These are phyloP conservation scores for Planiliza haematocheilus DNA, from an alignment of 2,113 vertebrate species.

Conservation along the genomic window DNA sequence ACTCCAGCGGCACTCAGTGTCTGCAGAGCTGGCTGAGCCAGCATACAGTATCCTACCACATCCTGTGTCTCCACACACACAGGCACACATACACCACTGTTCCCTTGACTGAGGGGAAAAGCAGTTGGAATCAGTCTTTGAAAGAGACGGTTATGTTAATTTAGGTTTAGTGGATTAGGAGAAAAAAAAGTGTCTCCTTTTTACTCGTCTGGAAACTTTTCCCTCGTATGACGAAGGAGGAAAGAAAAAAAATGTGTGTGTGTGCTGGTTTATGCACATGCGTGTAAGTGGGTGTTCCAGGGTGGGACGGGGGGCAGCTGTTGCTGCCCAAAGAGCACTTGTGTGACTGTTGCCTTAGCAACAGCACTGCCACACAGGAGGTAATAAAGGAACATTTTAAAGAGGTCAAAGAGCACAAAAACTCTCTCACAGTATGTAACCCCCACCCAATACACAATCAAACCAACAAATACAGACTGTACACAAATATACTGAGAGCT, in stretches of 20 bases:
- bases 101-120: conserved; percentile 62
- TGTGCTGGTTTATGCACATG: conserved; percentile 11
- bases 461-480: conserved; percentile 4
- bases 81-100: conserved; percentile 49
- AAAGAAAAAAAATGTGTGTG: conserved; percentile 31
- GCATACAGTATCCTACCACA: conserved; percentile 79
- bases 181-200: conserved; percentile 73
- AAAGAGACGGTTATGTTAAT: conserved; percentile 65
- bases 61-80: conserved; percentile 75
- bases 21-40: conserved; percentile 75
- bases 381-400: conserved; percentile 43
- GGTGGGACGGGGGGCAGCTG: conserved; percentile 62
- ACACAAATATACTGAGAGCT: conserved; percentile 6
- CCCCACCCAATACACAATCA: background rate
- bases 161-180: conserved; percentile 69
- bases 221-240: conserved; percentile 53
- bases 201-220: conserved; percentile 67
- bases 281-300: conserved; percentile 56
- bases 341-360: conserved; percentile 40
- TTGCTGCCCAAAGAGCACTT: conserved; percentile 55
- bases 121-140: conserved; percentile 58
- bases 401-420: conserved; percentile 33
- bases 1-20: conserved; percentile 62
- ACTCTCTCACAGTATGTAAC: conserved; percentile 7
- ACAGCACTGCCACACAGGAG: conserved; percentile 36